Conservation (phyloP, 2,888 invertebrate species). For the Ectobius pallidus region DNA sequence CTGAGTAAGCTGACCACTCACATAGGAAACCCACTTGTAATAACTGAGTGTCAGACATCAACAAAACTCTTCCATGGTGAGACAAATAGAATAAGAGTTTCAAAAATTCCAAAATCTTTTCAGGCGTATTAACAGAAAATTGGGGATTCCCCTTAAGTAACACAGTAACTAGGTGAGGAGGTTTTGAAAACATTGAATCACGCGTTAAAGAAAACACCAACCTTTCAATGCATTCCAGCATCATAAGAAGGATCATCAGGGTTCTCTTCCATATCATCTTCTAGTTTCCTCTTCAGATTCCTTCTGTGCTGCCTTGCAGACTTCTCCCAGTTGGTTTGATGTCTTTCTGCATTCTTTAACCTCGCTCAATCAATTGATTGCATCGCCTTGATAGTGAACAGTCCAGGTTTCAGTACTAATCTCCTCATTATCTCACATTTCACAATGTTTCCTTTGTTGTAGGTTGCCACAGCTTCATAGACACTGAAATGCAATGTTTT, state of each 20-base stretch:
- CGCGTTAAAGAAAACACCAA: not conserved
- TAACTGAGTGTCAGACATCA: too few species aligned
- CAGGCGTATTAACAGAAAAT: too few species aligned
- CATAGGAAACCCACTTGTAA: too few species aligned
- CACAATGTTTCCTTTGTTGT: constrained; percentile 11
- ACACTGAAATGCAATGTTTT: constrained; percentile 22
- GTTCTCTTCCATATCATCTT: not conserved
- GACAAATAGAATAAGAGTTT: too few species aligned
- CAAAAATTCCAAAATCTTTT: too few species aligned
- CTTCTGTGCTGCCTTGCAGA: not conserved
- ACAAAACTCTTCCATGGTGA: too few species aligned
- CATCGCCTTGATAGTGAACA: not conserved
- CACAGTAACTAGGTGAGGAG: too few species aligned
- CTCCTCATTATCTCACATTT: not conserved
- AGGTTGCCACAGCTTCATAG: constrained; percentile 12
- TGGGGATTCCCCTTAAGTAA: too few species aligned
- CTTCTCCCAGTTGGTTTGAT: not conserved
- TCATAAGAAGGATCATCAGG: not conserved
- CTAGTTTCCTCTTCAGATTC: not conserved
- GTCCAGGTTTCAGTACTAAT: not conserved
- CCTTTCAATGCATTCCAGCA: not conserved
- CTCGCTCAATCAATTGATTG: not conserved
- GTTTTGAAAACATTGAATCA: too few species aligned
- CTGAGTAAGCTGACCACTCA: too few species aligned
- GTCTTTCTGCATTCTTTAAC: not conserved